Evolutionary conservation across 2,113 vertebrate genomes (phyloP).

Genomic region (Leucoraja erinaceus): DNA sequence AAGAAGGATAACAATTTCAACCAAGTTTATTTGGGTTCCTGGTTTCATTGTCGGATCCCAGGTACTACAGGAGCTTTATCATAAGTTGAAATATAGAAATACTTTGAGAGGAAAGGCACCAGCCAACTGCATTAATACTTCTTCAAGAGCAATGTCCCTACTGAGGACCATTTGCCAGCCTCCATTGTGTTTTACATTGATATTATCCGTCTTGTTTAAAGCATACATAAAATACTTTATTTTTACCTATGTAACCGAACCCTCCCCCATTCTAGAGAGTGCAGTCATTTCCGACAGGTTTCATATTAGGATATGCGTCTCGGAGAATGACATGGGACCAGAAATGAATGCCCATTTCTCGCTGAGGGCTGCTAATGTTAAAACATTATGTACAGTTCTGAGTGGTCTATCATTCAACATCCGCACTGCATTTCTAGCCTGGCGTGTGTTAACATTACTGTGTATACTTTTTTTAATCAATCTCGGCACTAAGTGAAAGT

Average conservation of each 20-base stretch:
- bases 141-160: not conserved
- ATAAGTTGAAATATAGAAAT: not conserved
- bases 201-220: not conserved
- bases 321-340: not conserved
- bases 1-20: not conserved
- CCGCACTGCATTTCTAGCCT: not conserved
- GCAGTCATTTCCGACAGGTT: not conserved
- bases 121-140: not conserved
- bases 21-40: not conserved
- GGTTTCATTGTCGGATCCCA: not conserved
- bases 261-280: not conserved
- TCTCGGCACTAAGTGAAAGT: not conserved
- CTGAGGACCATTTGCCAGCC: not conserved
- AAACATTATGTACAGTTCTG: not conserved
- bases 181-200: not conserved
- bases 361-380: not conserved
- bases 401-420: not conserved
- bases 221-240: not conserved
- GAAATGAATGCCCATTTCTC: not conserved
- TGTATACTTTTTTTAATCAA: constrained; percentile 17
- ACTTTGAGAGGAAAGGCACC: not conserved
- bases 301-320: not conserved
- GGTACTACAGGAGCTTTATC: not conserved
- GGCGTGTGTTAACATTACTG: not conserved
- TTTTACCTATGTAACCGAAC: not conserved